Evolutionary conservation across 2,113 vertebrate genomes (phyloP), one percentile per base, ranked within the genome.

Genomic region (Xyliphius kryptos): DNA sequence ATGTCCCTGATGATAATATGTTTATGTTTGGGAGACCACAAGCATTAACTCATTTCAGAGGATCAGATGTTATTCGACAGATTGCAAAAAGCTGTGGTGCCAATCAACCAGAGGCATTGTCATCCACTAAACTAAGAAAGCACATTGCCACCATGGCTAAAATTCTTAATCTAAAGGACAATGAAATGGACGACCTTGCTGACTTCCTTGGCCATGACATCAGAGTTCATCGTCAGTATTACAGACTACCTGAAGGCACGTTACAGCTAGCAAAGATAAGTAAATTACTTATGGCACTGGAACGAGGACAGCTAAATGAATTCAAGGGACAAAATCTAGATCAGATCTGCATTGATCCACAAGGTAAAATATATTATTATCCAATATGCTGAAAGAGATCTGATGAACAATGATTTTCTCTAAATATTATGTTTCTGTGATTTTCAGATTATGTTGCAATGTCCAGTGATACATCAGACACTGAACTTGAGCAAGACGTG

Each of bases 191-290:
- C 17, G 37, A 46, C 37, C 36, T 60, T 15, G 56, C 38, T 43
- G 38, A 67, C 36, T 72, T 68, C 14, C 22, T 73, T 2, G 66
- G 41, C 2, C 70, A 71, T 9, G 51, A 71, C 11, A 56, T 71
- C 9, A 38, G 43, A 10, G 51, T 66, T 1, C 62, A 70, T 53
- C 36, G 49, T 2, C 37, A 67, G 7, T 60, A 36, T 15, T 61
- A 60, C 10, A 14, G 56, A n/a, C 20, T 67, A 14, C 56, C 65
- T 15, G 65, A 67, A 51, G 65, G 65, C 2, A 59, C 56, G 3
- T 16, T 61, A 16, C 56, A 61, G 22, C 57, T 67, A 3, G 19
- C 10, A 6, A 61, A 61, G 20, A 61, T 67, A 5, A 67, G 66
- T 16, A 56, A 68, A 62, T 14, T 68, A 10, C 49, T 68, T 6